Conservation (phyloP, 1,140 invertebrate species). For the Venturia canescens region DNA sequence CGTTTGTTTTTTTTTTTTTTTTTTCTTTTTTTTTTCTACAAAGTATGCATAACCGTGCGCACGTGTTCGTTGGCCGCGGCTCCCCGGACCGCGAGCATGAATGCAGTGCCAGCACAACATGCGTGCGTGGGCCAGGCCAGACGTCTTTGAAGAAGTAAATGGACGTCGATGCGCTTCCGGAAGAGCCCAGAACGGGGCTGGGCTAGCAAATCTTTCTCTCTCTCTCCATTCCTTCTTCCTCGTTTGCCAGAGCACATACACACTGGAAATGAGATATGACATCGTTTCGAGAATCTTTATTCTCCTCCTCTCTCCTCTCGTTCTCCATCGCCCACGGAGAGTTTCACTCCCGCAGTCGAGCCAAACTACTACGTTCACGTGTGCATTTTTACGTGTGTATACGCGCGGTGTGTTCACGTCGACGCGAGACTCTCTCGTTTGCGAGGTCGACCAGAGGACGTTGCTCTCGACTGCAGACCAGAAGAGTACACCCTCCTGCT, state of each 20-base stretch:
- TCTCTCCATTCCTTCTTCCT: constrained; percentile 24
- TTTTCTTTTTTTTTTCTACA: neutral
- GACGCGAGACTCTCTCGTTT: constrained; percentile 30
- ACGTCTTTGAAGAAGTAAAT: constrained; percentile 38
- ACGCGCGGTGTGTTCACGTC: neutral
- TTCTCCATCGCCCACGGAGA: constrained; percentile 3
- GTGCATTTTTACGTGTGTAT: neutral
- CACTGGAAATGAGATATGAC: constrained; percentile 37
- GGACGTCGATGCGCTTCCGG: constrained; percentile 37
- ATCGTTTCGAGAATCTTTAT: constrained; percentile 30
- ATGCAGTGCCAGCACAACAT: neutral
- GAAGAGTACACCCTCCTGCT: constrained; percentile 6
- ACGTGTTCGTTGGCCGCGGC: neutral
- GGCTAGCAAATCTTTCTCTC: constrained; percentile 3
- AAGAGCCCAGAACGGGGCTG: neutral
- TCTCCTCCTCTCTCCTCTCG: neutral
- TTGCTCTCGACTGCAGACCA: constrained; percentile 38
- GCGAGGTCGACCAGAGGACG: constrained; percentile 39
- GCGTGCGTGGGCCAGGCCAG: constrained; percentile 1
- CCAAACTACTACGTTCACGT: constrained; percentile 11
- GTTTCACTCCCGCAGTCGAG: constrained; percentile 35
- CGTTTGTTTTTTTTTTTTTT: neutral
- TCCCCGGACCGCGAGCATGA: too few species aligned
- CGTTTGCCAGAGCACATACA: constrained; percentile 27
- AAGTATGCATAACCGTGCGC: neutral